Evolutionary conservation across 2,113 vertebrate species (phyloP).

Genomic region (Probosciger aterrimus): DNA sequence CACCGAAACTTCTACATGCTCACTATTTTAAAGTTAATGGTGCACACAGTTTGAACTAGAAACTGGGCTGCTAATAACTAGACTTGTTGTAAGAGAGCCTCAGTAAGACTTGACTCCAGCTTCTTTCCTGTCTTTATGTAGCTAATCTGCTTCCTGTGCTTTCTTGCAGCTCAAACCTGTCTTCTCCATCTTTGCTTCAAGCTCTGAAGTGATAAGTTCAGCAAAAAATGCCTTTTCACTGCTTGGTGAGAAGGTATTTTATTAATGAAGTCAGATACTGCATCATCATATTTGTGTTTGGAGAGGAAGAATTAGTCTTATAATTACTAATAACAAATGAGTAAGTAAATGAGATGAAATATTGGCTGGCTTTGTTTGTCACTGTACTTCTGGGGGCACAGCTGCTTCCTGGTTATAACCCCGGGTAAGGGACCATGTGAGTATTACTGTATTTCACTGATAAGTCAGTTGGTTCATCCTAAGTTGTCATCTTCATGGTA

Average conservation of each 20-base stretch:
- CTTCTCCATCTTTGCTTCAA: not conserved
- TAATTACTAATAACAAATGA: not conserved
- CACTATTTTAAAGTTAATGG: not conserved
- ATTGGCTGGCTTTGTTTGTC: not conserved
- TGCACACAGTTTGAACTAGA: not conserved
- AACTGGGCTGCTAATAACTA: not conserved
- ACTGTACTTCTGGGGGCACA: not conserved
- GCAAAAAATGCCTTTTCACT: not conserved
- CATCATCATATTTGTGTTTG: not conserved
- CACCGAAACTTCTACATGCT: not conserved
- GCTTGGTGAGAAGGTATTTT: not conserved
- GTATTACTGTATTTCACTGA: not conserved
- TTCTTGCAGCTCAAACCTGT: not conserved
- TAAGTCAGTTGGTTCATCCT: not conserved
- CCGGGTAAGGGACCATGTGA: not conserved
- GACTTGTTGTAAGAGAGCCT: not conserved
- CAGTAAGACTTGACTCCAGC: not conserved
- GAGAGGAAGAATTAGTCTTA: not conserved
- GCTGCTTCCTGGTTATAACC: not conserved
- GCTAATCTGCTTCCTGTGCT: not conserved
- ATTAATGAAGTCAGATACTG: not conserved
- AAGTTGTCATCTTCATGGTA: accelerated
- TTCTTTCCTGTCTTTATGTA: not conserved
- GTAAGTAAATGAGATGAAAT: not conserved
- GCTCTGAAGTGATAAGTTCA: not conserved